Evolutionary conservation across 1,140 invertebrate genomes (phyloP), one percentile per base, ranked within the genome.

Genomic region (Drosophila busckii): DNA sequence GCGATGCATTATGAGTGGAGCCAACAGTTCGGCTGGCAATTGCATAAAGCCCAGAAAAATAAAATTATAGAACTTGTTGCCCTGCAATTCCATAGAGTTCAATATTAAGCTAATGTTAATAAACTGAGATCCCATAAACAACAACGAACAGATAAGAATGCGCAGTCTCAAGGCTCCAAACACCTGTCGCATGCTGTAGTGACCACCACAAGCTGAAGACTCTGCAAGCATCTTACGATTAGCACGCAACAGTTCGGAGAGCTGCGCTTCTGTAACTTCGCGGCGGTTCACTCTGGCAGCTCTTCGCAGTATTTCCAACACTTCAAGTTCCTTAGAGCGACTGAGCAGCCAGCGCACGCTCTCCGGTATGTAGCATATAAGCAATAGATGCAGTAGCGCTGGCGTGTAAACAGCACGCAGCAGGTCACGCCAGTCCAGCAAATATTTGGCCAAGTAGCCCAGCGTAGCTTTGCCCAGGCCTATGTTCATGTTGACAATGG

Each of bases 41-140:
- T 93, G 92, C 48, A 93, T 90, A 6, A 91, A 68, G 35, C 90
- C 90, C 29, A 92, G 91, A 4, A 93, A 87, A 9, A 92, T 91
- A 56, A 93, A 93, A 85, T 93, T 92, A 5, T 89, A 67, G 80
- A 93, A 93, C 64, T 89, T 91, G 70, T 93, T 90, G 12, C 93
- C 93, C 3, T 89, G 90, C 9, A 96, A 88, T 16, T 91, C 88
- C 2, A 92, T 91, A 0, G 93, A 91, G 76, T 94, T 94, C 34
- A 95, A 89, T 3, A 93, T 93, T 2, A 96, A 76, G 0, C 94
- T 94, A 84, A 94, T 94, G 75, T 93, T 94, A 1, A 94, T 90
- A 61, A 95, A 92, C 90, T 0, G 90, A 89, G 2, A 91, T 84
- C 92, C 91, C 80, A 90, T 93, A 83, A 92, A 91, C 89, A 90